Conservation (phyloP, 2,888 invertebrate genomes). For the Andrena camellia region DNA sequence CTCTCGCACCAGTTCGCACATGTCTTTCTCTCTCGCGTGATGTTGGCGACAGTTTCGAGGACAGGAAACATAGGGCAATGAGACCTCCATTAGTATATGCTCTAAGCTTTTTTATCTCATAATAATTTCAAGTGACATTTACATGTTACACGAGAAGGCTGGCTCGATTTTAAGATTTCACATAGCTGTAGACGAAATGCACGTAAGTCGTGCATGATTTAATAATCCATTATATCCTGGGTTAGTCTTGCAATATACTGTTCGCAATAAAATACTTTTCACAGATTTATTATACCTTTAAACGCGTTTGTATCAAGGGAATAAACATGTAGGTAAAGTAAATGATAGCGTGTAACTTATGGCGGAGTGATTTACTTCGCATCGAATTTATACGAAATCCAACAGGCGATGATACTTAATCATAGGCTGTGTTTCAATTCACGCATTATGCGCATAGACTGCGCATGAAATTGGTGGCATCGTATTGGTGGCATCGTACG, state of each 20-base stretch:
- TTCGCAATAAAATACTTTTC: background rate
- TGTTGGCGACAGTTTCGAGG: no score
- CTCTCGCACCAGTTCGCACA: no score
- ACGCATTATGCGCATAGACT: no score
- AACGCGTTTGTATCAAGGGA: background rate
- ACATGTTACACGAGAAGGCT: no score
- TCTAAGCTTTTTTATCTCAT: no score
- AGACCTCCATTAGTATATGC: no score
- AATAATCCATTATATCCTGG: background rate
- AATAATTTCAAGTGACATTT: no score
- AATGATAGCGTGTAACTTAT: background rate
- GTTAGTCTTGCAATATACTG: background rate
- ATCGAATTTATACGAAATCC: background rate
- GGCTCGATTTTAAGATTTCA: background rate
- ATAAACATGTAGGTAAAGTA: background rate
- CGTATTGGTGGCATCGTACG: no score
- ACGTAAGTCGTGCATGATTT: background rate
- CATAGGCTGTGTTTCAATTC: no score
- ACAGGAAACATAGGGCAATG: no score
- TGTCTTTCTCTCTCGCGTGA: no score
- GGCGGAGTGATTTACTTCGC: background rate
- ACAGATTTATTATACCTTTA: conserved; percentile 4
- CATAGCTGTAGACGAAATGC: background rate
- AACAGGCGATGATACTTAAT: background rate
- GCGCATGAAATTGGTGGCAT: no score